phyloP scores from a whole-genome alignment of 2,797 vertebrate species.

The Sebastes matsubarae region DNA sequence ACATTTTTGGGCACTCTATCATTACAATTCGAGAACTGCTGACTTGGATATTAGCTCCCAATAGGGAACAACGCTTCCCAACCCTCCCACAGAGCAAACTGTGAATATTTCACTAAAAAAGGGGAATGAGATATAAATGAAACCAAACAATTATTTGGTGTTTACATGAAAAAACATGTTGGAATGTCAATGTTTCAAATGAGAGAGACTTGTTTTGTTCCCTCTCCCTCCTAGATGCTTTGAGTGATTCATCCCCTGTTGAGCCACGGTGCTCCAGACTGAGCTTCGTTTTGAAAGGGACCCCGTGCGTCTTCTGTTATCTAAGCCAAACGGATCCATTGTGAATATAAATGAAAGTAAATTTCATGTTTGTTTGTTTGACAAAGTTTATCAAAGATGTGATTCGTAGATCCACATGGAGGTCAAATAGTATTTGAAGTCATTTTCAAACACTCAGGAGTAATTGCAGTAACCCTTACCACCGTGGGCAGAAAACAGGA shows the following conservation, averaged over 20 bases:
- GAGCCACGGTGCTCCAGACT: conserved; percentile 21
- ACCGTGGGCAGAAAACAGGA: conserved; percentile 16
- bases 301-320: conserved; percentile 10
- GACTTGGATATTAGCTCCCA: conserved; percentile 81
- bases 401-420: not conserved
- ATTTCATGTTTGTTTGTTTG: conserved; percentile 36
- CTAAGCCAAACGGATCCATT: conserved; percentile 12
- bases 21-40: conserved; percentile 80
- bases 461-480: conserved; percentile 20
- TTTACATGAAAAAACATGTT: conserved; percentile 49
- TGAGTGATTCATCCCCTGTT: conserved; percentile 51
- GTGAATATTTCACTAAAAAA: conserved; percentile 65
- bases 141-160: conserved; percentile 71
- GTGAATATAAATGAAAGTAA: conserved; percentile 18
- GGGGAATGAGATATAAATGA: conserved; percentile 51
- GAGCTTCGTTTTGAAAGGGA: conserved; percentile 45
- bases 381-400: conserved; percentile 35
- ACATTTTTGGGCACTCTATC: conserved; percentile 80
- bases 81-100: conserved; percentile 58
- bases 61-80: conserved; percentile 61
- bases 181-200: conserved; percentile 50
- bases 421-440: conserved; percentile 42
- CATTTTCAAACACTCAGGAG: conserved; percentile 14
- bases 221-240: conserved; percentile 29
- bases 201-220: conserved; percentile 44